These are phyloP conservation scores for Diabrotica undecimpunctata DNA, from an alignment of 1,140 invertebrate genomes.

Conservation along the genomic window DNA sequence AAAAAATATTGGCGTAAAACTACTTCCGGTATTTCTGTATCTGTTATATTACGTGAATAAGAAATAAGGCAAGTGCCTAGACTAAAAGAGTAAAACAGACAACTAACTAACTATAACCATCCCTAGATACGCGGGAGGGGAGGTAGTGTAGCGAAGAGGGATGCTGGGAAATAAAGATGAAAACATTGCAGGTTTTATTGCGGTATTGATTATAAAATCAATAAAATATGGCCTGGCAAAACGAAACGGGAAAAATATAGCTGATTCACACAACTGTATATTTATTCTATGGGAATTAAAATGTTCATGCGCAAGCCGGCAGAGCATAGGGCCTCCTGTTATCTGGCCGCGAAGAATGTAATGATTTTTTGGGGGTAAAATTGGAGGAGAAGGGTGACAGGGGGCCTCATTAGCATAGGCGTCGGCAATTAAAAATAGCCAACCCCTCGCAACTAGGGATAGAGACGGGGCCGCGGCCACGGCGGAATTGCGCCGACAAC, in stretches of 20 bases:
- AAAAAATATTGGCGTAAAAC: too few relatives aligned
- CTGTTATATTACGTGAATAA: too few relatives aligned
- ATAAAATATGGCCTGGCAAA: constrained; percentile 49
- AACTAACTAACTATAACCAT: constrained; percentile 2
- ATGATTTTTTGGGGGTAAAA: constrained; percentile 45
- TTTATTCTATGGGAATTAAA: constrained; percentile 45
- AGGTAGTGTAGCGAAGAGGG: constrained; percentile 27
- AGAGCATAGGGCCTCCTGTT: constrained; percentile 27
- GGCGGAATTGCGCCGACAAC: not conserved
- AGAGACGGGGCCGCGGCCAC: not conserved
- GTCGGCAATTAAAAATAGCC: constrained; percentile 28
- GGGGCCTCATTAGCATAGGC: constrained; percentile 41
- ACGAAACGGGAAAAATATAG: constrained; percentile 46
- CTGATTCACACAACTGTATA: constrained; percentile 44
- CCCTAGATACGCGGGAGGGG: constrained; percentile 11
- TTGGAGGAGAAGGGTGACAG: constrained; percentile 31
- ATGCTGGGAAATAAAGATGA: constrained; percentile 48
- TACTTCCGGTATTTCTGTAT: too few relatives aligned
- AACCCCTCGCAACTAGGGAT: constrained; percentile 9
- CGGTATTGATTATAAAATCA: constrained; percentile 52
- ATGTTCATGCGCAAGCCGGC: constrained; percentile 44
- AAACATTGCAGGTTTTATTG: constrained; percentile 52
- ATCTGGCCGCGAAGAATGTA: constrained; percentile 44
- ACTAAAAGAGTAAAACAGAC: constrained; percentile 1
- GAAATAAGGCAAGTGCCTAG: not conserved